A percentile compares a stretch with the other conserved stretches of the same genome.
These are phyloP conservation scores for Nasonia oneida DNA, from an alignment of 2,888 invertebrate genomes.

Conservation along the genomic window DNA sequence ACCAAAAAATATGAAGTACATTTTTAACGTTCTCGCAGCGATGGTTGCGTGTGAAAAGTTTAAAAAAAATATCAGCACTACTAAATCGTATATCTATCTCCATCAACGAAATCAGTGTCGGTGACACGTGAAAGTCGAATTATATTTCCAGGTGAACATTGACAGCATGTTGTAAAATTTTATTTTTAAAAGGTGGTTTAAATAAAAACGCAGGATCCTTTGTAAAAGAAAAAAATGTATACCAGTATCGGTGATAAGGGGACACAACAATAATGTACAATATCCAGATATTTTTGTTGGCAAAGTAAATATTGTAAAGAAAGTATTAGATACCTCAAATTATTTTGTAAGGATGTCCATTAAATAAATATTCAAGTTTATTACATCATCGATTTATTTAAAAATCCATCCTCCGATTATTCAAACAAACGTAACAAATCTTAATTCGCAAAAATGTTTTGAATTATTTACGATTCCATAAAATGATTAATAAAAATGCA, in stretches of 20 bases:
- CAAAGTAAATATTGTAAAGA: constrained; percentile 70
- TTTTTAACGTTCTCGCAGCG: not conserved
- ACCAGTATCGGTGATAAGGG: constrained; percentile 24
- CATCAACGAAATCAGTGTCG: constrained; percentile 59
- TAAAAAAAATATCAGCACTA: constrained; percentile 18
- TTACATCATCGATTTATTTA: constrained; percentile 61
- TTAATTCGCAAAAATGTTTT: not conserved
- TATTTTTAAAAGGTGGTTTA: constrained; percentile 21
- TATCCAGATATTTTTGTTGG: constrained; percentile 74
- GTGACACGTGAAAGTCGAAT: constrained; percentile 40
- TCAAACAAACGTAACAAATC: not conserved
- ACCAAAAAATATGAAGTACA: constrained; percentile 25
- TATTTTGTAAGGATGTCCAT: constrained; percentile 75
- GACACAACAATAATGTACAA: constrained; percentile 60
- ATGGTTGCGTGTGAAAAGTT: constrained; percentile 25
- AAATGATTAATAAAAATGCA: not conserved
- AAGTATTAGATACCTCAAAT: constrained; percentile 69
- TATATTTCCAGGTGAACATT: constrained; percentile 46
- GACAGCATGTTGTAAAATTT: constrained; percentile 35
- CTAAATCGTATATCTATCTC: constrained; percentile 53
- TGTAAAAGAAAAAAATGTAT: constrained; percentile 3
- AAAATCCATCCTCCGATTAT: not conserved
- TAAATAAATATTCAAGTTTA: constrained; percentile 73
- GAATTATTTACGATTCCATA: not conserved
- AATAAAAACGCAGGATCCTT: constrained; percentile 18